Conservation (phyloP, 2,888 invertebrate species). For the Diadegma fenestrale region DNA sequence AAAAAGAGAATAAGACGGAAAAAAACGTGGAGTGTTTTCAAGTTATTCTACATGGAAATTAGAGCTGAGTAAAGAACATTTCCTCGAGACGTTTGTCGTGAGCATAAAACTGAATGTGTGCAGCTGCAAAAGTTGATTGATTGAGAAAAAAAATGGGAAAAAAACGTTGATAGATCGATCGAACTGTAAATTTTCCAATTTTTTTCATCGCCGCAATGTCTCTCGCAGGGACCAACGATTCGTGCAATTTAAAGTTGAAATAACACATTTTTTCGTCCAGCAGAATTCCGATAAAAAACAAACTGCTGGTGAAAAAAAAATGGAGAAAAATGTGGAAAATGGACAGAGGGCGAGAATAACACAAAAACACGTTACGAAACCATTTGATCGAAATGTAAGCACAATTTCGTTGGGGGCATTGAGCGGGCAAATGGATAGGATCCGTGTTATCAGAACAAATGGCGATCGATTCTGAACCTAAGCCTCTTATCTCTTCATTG, state of each 20-base stretch:
- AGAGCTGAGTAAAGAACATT: conserved; percentile 36
- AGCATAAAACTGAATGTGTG: background rate
- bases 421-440: conserved; percentile 49
- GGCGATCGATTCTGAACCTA: conserved; percentile 66
- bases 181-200: background rate
- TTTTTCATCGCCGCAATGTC: too few species aligned
- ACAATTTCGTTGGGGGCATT: conserved; percentile 62
- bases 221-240: too few species aligned
- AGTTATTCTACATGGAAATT: conserved; percentile 44
- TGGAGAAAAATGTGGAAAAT: conserved; percentile 26
- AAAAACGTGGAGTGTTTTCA: conserved; percentile 8
- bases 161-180: background rate
- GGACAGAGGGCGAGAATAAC: conserved; percentile 18
- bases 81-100: conserved; percentile 15
- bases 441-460: conserved; percentile 69
- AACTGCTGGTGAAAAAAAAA: background rate
- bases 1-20: background rate
- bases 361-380: conserved; percentile 53
- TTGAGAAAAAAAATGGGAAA: background rate
- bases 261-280: background rate
- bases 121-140: background rate
- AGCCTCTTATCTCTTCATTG: conserved; percentile 69
- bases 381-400: conserved; percentile 66
- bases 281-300: conserved; percentile 53
- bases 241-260: too few species aligned